Conservation (phyloP, 2,113 vertebrate species). For the Apistogramma diplotaenia region DNA sequence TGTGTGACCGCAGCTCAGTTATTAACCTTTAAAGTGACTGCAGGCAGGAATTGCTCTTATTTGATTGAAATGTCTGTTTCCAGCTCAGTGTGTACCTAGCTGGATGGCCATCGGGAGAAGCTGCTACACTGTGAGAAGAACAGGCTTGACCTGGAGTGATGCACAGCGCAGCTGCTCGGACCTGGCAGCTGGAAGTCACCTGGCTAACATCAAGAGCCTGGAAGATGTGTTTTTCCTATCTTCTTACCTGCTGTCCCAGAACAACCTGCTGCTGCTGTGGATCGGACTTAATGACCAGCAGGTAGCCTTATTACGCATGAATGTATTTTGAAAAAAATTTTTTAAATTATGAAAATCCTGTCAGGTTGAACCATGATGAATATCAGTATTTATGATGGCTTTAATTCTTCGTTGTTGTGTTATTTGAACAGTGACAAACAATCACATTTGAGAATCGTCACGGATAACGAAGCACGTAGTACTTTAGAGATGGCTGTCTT, state of each 20-base stretch:
- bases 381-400: not conserved
- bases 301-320: conserved; percentile 61
- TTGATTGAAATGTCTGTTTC: not conserved
- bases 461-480: not conserved
- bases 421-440: not conserved
- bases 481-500: not conserved
- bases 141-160: conserved; percentile 73
- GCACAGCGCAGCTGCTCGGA: conserved; percentile 72
- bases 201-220: conserved; percentile 77
- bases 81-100: conserved; percentile 79
- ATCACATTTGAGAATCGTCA: not conserved
- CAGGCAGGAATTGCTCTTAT: not conserved
- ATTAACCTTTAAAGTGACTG: not conserved
- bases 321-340: too few species aligned
- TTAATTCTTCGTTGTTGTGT: not conserved
- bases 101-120: conserved; percentile 81
- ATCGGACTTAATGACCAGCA: conserved; percentile 82
- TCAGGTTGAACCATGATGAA: not conserved
- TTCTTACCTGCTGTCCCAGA: conserved; percentile 73
- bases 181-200: conserved; percentile 69
- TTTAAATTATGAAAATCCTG: not conserved
- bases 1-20: not conserved
- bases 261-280: conserved; percentile 82
- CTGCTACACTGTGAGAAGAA: conserved; percentile 76
- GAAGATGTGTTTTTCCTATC: conserved; percentile 78